Conservation (phyloP, 2,113 vertebrate genomes). For the Pavo muticus region DNA sequence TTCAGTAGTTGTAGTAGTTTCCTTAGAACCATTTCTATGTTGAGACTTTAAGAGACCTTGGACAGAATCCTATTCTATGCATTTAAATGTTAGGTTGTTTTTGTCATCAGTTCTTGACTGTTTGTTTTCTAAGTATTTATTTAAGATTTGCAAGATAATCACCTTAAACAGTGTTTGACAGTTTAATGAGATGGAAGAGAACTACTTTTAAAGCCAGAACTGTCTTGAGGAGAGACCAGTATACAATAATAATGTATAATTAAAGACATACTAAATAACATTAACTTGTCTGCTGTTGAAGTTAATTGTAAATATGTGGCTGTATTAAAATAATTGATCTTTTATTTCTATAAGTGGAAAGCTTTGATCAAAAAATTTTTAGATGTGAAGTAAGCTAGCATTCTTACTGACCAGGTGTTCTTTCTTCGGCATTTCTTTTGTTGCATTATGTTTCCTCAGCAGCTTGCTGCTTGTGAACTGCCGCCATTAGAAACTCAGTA, state of each 20-base stretch:
- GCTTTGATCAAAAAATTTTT: rapidly evolving
- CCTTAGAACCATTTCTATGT: neutral
- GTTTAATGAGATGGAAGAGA: neutral
- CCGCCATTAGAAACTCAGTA: constrained; percentile 65
- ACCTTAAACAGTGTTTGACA: neutral
- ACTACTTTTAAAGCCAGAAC: neutral
- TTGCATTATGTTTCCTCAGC: neutral
- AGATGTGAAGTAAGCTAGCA: neutral
- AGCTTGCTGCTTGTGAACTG: constrained; percentile 55
- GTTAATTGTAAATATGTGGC: neutral
- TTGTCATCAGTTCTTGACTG: neutral
- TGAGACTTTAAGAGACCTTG: neutral
- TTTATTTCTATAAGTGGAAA: neutral
- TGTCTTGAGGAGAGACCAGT: neutral
- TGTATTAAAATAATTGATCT: neutral
- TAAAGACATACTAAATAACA: neutral
- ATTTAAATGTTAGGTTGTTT: neutral
- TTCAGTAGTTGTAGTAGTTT: neutral
- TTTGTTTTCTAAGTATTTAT: neutral
- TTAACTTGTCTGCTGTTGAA: neutral
- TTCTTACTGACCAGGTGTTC: neutral
- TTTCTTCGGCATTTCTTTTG: neutral
- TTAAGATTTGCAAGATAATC: neutral
- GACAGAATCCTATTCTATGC: neutral
- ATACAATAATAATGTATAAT: neutral